These are phyloP conservation scores for Euspilapteryx auroguttella DNA, from an alignment of 2,888 invertebrate species.

Conservation along the genomic window DNA sequence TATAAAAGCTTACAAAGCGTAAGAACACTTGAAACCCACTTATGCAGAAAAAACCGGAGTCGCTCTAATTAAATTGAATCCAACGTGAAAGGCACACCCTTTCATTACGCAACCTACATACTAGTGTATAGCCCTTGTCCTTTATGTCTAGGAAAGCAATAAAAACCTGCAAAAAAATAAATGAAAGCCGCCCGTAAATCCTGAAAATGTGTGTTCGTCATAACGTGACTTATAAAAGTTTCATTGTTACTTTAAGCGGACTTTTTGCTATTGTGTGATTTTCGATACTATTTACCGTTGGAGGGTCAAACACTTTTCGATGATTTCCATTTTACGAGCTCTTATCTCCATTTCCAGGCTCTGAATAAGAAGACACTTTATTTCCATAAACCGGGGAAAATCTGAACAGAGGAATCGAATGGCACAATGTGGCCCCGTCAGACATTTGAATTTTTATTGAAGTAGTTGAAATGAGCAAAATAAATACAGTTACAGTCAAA, in stretches of 20 bases:
- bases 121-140: slow-evolving; percentile 9
- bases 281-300: too few relatives aligned
- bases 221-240: too few relatives aligned
- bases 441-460: slow-evolving; percentile 21
- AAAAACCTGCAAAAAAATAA: too few relatives aligned
- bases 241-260: too few relatives aligned
- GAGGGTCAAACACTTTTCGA: slow-evolving; percentile 13
- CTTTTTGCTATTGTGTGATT: too few relatives aligned
- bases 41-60: slow-evolving; percentile 33
- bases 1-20: too few relatives aligned
- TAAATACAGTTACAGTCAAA: too few relatives aligned
- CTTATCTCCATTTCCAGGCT: slow-evolving; percentile 9
- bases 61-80: slow-evolving; percentile 49
- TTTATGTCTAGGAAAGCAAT: too few relatives aligned
- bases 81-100: slow-evolving; percentile 32
- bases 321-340: slow-evolving; percentile 13
- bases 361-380: slow-evolving; percentile 8
- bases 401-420: slow-evolving; percentile 2
- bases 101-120: slow-evolving; percentile 29
- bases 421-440: slow-evolving; percentile 7
- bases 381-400: slow-evolving; percentile 4
- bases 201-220: too few relatives aligned
- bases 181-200: slow-evolving; percentile 4
- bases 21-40: slow-evolving; percentile 33
- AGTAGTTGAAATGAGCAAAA: slow-evolving; percentile 14